A percentile compares a stretch with the other conserved stretches of the same genome.
Evolutionary conservation across 2,888 invertebrate species (phyloP).

Genomic region (Cheilosia vernalis): DNA sequence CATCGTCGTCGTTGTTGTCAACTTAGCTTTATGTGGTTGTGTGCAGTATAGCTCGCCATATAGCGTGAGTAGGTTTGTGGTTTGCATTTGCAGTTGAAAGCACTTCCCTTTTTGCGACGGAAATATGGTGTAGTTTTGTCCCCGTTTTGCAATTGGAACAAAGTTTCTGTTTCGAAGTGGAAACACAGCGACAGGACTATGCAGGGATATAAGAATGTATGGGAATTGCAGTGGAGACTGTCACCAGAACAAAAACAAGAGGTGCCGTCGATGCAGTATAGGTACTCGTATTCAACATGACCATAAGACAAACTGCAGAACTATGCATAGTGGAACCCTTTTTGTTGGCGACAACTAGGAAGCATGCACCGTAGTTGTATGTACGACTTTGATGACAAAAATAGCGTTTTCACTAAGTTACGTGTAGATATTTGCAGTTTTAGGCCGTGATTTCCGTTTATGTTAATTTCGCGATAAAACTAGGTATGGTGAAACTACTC

Average conservation of each 20-base stretch:
- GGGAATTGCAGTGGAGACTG: neutral
- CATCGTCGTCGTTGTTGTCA: neutral
- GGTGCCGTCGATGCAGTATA: no score
- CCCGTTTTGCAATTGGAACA: slow-evolving; percentile 44
- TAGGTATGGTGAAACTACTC: neutral
- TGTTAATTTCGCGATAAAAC: slow-evolving; percentile 11
- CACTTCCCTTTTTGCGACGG: slow-evolving; percentile 56
- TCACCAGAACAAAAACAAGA: no score
- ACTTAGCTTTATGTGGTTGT: neutral
- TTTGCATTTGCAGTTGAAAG: slow-evolving; percentile 4
- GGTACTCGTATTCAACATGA: neutral
- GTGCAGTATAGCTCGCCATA: neutral
- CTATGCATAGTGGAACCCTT: neutral
- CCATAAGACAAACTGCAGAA: neutral
- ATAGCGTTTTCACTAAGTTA: slow-evolving; percentile 18
- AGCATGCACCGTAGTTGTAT: neutral
- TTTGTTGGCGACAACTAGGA: neutral
- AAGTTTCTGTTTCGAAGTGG: slow-evolving; percentile 18
- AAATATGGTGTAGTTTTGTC: slow-evolving; percentile 37
- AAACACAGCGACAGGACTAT: neutral
- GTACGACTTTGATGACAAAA: neutral
- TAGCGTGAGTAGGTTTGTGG: neutral
- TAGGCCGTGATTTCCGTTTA: slow-evolving; percentile 16
- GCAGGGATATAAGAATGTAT: neutral
- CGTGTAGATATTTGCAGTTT: slow-evolving; percentile 51